Base-by-base conservation (phyloP, 2,888 invertebrate genomes). In the Rhamphomyia laevipes region DNA sequence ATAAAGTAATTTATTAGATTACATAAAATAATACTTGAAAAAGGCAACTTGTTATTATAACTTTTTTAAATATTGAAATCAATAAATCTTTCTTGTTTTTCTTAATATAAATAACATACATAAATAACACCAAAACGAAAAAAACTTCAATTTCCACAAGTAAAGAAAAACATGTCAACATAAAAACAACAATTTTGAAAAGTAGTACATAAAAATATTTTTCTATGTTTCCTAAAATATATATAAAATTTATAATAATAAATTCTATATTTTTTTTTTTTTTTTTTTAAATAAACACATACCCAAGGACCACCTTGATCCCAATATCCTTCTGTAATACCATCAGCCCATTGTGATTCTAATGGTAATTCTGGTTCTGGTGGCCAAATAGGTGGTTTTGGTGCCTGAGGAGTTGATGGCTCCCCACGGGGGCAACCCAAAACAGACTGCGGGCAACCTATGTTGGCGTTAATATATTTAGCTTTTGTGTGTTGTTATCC, bases 401-500 rank as follows among this genome's bases (percentile, higher is more conserved):
- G 57, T 52, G 59, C 59, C 53, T 59, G 58, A 55, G 61, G 59
- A 47, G 59, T 54, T 53, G 60, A 58, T 51, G 60, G 59, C 51
- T 61, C 61, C 61, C 61, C 61, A 55, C 57, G 57, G 59, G 62
- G 59, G 58, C 62, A 63, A 61, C 61, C 61, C 56, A 63, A 57
- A 53, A 63, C 57, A 49, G 62, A 62, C 59, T 62, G 62, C 55
- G 61, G 61, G 59, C 63, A 63, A 61, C 63, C 63, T 63, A 63
- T 63, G 58, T 61, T 63, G 61, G 58, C 57, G 51, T 35, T 35
- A 35, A 2, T 35, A 35, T 35, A 5, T 35, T 35, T 35, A 5
- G 35, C n/a, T 35, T 13, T 35, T 35, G n/a, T n/a, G n/a, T 35
- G 13, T 35, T 35, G 4, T 33, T 33, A n/a, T 35, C n/a, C n/a